These are phyloP conservation scores for Pipistrellus pipistrellus DNA, from an alignment of 2,797 vertebrate genomes.

Conservation along the genomic window DNA sequence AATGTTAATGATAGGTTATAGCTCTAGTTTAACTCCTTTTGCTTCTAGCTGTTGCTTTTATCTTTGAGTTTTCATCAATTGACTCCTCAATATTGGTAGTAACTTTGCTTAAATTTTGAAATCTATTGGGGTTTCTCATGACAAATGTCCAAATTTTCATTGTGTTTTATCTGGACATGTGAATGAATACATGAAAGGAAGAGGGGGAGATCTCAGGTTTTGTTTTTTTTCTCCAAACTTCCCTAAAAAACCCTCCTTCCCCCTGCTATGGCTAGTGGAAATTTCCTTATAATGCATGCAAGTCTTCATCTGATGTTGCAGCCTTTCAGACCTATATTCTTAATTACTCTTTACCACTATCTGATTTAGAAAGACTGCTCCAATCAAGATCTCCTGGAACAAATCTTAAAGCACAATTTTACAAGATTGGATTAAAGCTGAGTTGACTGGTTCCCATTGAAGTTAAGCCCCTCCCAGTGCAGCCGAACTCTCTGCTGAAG, in stretches of 20 bases:
- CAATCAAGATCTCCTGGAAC: conserved; percentile 63
- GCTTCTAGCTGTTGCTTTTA: conserved; percentile 12
- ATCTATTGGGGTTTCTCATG: conserved; percentile 16
- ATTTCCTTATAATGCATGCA: conserved; percentile 53
- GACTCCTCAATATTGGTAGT: not conserved
- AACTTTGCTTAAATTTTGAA: not conserved
- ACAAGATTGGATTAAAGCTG: conserved; percentile 58
- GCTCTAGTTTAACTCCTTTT: conserved; percentile 48
- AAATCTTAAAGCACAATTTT: conserved; percentile 77
- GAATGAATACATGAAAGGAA: not conserved
- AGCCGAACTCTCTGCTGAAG: conserved; percentile 67
- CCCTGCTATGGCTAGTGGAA: not conserved
- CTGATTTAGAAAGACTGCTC: conserved; percentile 75
- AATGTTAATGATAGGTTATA: not conserved
- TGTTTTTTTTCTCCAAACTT: not conserved
- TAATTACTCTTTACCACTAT: conserved; percentile 64
- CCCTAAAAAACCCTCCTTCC: not conserved
- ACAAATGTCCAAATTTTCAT: conserved; percentile 5
- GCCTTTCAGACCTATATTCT: conserved; percentile 75
- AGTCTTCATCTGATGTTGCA: conserved; percentile 40
- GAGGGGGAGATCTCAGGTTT: not conserved
- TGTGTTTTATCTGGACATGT: conserved; percentile 8
- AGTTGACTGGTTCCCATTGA: conserved; percentile 78
- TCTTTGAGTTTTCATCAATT: conserved; percentile 47
- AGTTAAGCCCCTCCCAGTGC: conserved; percentile 60